phyloP scores from a whole-genome alignment of 2,797 vertebrate species.

The Paratrypauchen microcephalus region DNA sequence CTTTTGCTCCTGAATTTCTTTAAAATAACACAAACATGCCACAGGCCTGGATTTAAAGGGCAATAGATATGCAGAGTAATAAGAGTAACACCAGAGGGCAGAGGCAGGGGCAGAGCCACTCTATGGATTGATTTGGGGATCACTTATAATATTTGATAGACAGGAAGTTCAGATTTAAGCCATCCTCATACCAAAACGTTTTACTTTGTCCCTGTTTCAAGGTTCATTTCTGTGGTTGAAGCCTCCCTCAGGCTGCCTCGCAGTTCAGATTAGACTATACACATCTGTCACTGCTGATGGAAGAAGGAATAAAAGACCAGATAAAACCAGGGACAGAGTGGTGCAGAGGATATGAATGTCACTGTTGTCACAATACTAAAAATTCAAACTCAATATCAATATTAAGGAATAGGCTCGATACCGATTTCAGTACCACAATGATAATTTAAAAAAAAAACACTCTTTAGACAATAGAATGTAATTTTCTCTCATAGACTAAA shows the following conservation, averaged over 20 bases:
- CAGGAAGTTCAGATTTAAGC: conserved; percentile 13
- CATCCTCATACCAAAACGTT: conserved; percentile 25
- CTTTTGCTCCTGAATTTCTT: not conserved
- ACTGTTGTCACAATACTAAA: too few relatives aligned
- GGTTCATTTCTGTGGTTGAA: conserved; percentile 25
- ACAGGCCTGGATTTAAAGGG: conserved; percentile 32
- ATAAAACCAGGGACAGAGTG: conserved; percentile 1
- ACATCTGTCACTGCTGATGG: conserved; percentile 25
- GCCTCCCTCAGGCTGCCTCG: conserved; percentile 21
- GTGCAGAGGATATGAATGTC: not conserved
- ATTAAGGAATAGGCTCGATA: too few relatives aligned
- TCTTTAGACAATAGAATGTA: too few relatives aligned
- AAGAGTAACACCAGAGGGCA: conserved; percentile 15
- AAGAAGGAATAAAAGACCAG: conserved; percentile 24
- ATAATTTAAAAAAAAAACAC: too few relatives aligned
- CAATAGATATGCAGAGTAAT: conserved; percentile 35
- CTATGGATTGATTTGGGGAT: conserved; percentile 17
- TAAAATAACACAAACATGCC: conserved; percentile 4
- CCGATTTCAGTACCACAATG: too few relatives aligned
- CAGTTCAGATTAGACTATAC: conserved; percentile 39
- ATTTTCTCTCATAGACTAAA: too few relatives aligned
- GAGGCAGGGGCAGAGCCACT: not conserved
- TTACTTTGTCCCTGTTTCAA: conserved; percentile 28
- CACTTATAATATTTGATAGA: conserved; percentile 20
- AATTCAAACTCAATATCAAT: too few relatives aligned